Percentiles rank a stretch among this genome's conserved stretches.
Evolutionary conservation across 2,113 vertebrate genomes (phyloP).

Genomic region (Scatophagus argus): DNA sequence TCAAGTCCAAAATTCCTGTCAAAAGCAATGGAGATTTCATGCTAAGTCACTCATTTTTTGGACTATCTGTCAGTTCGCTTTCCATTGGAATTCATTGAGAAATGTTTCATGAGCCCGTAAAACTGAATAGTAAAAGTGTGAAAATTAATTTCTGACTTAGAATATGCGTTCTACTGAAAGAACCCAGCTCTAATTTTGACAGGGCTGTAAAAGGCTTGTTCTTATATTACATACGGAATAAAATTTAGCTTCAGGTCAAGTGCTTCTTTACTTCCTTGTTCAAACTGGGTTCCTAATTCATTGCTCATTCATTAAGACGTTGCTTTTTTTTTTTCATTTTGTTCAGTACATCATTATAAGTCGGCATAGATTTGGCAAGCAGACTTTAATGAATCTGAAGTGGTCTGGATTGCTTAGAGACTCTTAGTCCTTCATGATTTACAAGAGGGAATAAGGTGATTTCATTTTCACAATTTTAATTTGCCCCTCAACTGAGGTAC

Average conservation of each 20-base stretch:
- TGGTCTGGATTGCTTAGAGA: slow-evolving; percentile 44
- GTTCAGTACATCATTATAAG: slow-evolving; percentile 15
- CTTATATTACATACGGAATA: slow-evolving; percentile 9
- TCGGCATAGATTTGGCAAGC: slow-evolving; percentile 2
- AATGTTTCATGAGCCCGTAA: slow-evolving; percentile 36
- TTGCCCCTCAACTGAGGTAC: slow-evolving; percentile 5
- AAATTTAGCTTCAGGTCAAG: slow-evolving; percentile 31
- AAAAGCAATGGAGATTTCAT: slow-evolving; percentile 11
- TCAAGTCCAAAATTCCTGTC: slow-evolving; percentile 2
- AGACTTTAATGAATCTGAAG: slow-evolving; percentile 43
- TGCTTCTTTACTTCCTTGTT: slow-evolving; percentile 33
- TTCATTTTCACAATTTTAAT: slow-evolving; percentile 54
- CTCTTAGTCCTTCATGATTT: slow-evolving; percentile 32
- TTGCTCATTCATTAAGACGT: slow-evolving; percentile 29
- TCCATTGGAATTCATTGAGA: slow-evolving; percentile 16
- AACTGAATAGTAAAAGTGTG: slow-evolving; percentile 33
- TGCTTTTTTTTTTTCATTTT: slow-evolving; percentile 3
- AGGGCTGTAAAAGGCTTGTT: slow-evolving; percentile 7
- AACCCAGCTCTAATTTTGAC: slow-evolving; percentile 19
- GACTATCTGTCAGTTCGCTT: not conserved
- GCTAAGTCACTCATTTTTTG: slow-evolving; percentile 2
- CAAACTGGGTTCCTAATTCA: slow-evolving; percentile 22
- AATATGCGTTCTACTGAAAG: slow-evolving; percentile 20
- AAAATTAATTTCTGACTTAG: slow-evolving; percentile 6
- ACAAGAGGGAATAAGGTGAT: slow-evolving; percentile 35